Conservation (phyloP, 1,140 invertebrate genomes). For the Laupala kohalensis region DNA sequence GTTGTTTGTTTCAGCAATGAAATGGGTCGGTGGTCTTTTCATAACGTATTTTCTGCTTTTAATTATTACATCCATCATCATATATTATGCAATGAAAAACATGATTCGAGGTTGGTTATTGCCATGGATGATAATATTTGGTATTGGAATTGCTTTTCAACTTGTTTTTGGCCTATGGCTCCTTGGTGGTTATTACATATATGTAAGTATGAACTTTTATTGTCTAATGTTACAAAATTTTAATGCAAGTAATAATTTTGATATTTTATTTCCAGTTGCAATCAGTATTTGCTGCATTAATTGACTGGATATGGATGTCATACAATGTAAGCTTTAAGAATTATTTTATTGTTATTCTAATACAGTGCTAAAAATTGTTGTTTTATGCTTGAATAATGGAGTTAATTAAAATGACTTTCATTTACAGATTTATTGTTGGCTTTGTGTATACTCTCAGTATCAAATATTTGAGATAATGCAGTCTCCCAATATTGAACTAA, state of each 20-base stretch:
- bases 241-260: too few relatives aligned
- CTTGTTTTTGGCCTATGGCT: slow-evolving; percentile 69
- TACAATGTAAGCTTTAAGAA: slow-evolving; percentile 58
- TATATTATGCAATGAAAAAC: slow-evolving; percentile 46
- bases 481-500: slow-evolving; percentile 73
- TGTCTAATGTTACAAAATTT: neutral
- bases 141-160: slow-evolving; percentile 58
- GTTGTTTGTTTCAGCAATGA: slow-evolving; percentile 48
- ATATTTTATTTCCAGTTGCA: slow-evolving; percentile 48
- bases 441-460: slow-evolving; percentile 72
- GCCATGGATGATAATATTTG: slow-evolving; percentile 63
- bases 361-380: neutral
- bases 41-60: slow-evolving; percentile 57
- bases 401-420: slow-evolving; percentile 17
- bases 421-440: slow-evolving; percentile 71
- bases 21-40: slow-evolving; percentile 53
- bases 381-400: neutral
- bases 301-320: slow-evolving; percentile 64
- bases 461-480: slow-evolving; percentile 63
- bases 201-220: slow-evolving; percentile 45
- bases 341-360: neutral
- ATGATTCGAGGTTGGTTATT: slow-evolving; percentile 62
- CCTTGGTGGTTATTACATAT: slow-evolving; percentile 75
- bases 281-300: slow-evolving; percentile 54
- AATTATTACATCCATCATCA: slow-evolving; percentile 46